These are phyloP conservation scores for Neosilurus mollespiculum DNA, from an alignment of 2,797 vertebrate species.

Conservation along the genomic window DNA sequence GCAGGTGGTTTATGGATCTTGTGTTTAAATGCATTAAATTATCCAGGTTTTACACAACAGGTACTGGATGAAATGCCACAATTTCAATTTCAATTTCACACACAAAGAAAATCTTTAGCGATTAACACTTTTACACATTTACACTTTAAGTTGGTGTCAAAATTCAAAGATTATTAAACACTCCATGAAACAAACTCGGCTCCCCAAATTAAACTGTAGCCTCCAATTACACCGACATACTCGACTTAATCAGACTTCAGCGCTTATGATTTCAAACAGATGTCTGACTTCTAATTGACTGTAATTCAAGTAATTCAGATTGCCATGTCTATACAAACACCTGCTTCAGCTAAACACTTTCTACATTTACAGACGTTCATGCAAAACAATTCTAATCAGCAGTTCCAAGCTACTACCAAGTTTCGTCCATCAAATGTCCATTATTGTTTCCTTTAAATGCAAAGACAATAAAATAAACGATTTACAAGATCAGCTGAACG, in stretches of 20 bases:
- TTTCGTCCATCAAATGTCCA: background rate
- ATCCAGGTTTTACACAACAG: background rate
- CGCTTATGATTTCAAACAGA: background rate
- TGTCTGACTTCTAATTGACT: background rate
- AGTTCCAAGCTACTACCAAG: background rate
- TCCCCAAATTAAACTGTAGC: background rate
- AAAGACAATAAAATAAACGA: background rate
- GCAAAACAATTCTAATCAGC: background rate
- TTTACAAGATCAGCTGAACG: background rate
- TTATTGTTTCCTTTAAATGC: background rate
- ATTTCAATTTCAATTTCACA: background rate
- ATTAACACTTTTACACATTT: background rate
- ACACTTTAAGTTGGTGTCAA: background rate
- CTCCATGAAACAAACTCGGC: background rate
- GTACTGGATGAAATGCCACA: background rate
- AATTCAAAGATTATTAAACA: background rate
- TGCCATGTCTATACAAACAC: background rate
- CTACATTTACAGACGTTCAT: background rate
- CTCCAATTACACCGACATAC: background rate
- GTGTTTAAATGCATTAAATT: slow-evolving; percentile 13
- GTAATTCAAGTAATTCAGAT: background rate
- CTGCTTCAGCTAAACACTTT: background rate
- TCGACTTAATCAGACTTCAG: background rate
- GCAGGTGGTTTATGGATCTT: background rate
- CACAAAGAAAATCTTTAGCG: background rate